phyloP scores from a whole-genome alignment of 2,113 vertebrate genomes.

The Poeciliopsis occidentalis region DNA sequence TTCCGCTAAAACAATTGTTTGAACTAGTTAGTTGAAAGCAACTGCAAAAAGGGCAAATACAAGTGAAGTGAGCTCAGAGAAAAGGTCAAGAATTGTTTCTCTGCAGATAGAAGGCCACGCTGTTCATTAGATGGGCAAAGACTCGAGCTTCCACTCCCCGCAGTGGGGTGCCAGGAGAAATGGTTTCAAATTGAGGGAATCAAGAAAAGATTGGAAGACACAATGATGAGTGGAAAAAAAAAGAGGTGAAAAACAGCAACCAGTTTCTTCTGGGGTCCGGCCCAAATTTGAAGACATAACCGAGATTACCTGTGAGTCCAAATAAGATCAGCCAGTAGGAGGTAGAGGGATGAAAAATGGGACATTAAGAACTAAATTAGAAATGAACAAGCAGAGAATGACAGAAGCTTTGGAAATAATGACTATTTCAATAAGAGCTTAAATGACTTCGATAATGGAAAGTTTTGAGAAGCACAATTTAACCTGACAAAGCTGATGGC shows the following conservation, averaged over 20 bases:
- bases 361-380: not conserved
- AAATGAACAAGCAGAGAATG: not conserved
- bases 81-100: conserved; percentile 15
- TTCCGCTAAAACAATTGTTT: not conserved
- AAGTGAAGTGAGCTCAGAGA: conserved; percentile 15
- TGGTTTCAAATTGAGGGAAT: not conserved
- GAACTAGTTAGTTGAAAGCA: conserved; percentile 1
- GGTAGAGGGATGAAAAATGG: not conserved
- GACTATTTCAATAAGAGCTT: not conserved
- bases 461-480: not conserved
- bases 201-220: not conserved
- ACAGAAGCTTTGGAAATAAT: not conserved
- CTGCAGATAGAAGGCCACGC: not conserved
- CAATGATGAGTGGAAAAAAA: not conserved
- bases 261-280: not conserved
- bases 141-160: not conserved
- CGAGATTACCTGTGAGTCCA: not conserved
- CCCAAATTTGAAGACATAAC: not conserved
- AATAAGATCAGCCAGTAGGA: not conserved
- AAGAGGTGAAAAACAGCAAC: not conserved
- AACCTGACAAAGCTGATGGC: not conserved
- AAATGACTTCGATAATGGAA: not conserved
- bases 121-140: not conserved
- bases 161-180: not conserved
- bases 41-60: conserved; percentile 10